Base-by-base conservation (phyloP, 92 coral and sea anemone species). In the Diadumene lineata region DNA sequence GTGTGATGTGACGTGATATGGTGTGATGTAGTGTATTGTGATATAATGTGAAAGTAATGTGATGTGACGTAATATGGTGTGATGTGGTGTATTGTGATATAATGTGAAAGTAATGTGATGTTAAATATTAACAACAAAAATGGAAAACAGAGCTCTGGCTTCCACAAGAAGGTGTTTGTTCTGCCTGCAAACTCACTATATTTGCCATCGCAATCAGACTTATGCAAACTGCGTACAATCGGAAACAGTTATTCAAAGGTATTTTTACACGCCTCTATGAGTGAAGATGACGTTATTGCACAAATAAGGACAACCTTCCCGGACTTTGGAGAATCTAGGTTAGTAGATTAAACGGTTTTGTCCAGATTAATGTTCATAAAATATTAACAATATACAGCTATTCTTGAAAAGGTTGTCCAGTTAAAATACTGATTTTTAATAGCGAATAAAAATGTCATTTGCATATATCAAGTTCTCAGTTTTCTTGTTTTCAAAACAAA, bases 131-230 rank as follows among this genome's bases (percentile, higher is more conserved):
- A n/a, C n/a, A n/a, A n/a, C n/a, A n/a, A n/a, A n/a, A n/a, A n/a
- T n/a, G n/a, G n/a, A n/a, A n/a, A n/a, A n/a, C n/a, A n/a, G n/a
- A n/a, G n/a, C n/a, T n/a, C n/a, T n/a, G n/a, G n/a, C n/a, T 77
- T 77, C n/a, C 74, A 46, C 30, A 77, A 77, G 48, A 77, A 77
- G 29, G 82, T 77, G 3, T 77, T 77, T 31, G 66, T 77, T 28
- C 29, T 77, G 25, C 82, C 82, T 15, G 10, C 74, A 25, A 53
- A 77, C 25, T 77, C 82, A 21, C 51, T 19, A 0, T 77, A 77
- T 23, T 30, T 77, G 31, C 82, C 82, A 8, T 77, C 82, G 7
- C 82, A 77, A 66, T 77, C 82, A 19, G 74, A 77, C 29, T 50
- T 77, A 30, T 77, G 82, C 48, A 77, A 77, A 68, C 58, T 77